Evolutionary conservation across 2,113 vertebrate species (phyloP).

Genomic region (Pterocles orientalis): DNA sequence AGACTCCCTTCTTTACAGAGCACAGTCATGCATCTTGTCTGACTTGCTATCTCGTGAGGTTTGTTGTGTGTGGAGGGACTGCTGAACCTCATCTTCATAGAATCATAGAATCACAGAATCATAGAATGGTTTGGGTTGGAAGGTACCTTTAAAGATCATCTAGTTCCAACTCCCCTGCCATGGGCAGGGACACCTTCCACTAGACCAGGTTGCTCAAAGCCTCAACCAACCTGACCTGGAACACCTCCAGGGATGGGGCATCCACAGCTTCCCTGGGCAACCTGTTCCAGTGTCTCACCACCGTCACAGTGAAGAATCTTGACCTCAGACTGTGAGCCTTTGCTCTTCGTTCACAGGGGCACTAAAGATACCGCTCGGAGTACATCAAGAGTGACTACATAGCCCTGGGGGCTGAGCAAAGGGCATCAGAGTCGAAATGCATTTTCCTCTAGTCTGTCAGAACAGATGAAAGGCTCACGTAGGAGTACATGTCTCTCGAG

Average conservation of each 20-base stretch:
- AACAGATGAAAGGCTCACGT: background rate
- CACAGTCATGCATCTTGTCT: background rate
- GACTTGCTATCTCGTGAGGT: background rate
- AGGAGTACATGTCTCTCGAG: background rate
- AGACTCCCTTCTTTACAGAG: background rate
- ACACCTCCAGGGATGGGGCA: too few relatives aligned
- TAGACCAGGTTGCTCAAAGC: too few relatives aligned
- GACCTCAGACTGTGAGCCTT: background rate
- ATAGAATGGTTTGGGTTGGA: too few relatives aligned
- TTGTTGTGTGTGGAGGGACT: background rate
- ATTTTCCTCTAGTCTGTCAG: background rate
- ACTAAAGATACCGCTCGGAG: background rate
- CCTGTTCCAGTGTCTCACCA: too few relatives aligned
- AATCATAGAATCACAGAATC: too few relatives aligned
- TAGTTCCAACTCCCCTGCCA: too few relatives aligned
- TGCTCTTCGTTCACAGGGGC: background rate
- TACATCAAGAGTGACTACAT: background rate
- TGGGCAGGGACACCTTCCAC: too few relatives aligned
- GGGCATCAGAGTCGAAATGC: too few relatives aligned
- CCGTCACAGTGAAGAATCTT: too few relatives aligned
- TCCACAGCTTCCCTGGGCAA: too few relatives aligned
- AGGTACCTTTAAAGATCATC: too few relatives aligned
- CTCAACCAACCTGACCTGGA: too few relatives aligned
- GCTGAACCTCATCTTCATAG: background rate
- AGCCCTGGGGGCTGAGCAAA: background rate